These are phyloP conservation scores for Coleophora deauratella DNA, from an alignment of 2,888 invertebrate genomes.

Conservation along the genomic window DNA sequence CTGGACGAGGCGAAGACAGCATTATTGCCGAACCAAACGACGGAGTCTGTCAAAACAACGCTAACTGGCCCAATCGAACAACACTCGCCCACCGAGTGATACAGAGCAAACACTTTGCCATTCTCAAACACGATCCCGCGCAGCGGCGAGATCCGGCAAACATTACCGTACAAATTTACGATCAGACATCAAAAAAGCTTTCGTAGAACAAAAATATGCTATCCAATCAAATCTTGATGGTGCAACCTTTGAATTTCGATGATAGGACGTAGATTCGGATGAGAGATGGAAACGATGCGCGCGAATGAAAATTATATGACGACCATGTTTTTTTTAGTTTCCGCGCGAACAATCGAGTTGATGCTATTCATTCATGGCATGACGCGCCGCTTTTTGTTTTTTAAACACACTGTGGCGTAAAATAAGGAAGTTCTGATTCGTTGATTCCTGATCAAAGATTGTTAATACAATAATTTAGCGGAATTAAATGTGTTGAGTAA, in stretches of 20 bases:
- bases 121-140: slow-evolving; percentile 54
- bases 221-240: slow-evolving; percentile 27
- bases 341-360: slow-evolving; percentile 36
- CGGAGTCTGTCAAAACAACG: slow-evolving; percentile 68
- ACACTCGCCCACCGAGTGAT: slow-evolving; percentile 64
- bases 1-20: slow-evolving; percentile 49
- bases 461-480: no score
- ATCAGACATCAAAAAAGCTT: slow-evolving; percentile 48
- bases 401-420: no score
- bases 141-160: slow-evolving; percentile 64
- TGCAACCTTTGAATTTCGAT: slow-evolving; percentile 27
- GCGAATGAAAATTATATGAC: slow-evolving; percentile 29
- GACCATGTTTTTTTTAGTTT: slow-evolving; percentile 36
- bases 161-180: slow-evolving; percentile 60
- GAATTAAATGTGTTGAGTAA: no score
- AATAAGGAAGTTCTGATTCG: no score
- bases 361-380: no score
- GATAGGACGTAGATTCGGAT: slow-evolving; percentile 39
- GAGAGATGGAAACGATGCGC: slow-evolving; percentile 30
- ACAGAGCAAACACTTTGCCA: slow-evolving; percentile 67
- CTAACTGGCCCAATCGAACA: slow-evolving; percentile 61
- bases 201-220: slow-evolving; percentile 42
- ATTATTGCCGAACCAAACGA: slow-evolving; percentile 51
- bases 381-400: no score
- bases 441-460: no score